Conservation (phyloP, 2,113 vertebrate species). For the Sylvietta virens region DNA sequence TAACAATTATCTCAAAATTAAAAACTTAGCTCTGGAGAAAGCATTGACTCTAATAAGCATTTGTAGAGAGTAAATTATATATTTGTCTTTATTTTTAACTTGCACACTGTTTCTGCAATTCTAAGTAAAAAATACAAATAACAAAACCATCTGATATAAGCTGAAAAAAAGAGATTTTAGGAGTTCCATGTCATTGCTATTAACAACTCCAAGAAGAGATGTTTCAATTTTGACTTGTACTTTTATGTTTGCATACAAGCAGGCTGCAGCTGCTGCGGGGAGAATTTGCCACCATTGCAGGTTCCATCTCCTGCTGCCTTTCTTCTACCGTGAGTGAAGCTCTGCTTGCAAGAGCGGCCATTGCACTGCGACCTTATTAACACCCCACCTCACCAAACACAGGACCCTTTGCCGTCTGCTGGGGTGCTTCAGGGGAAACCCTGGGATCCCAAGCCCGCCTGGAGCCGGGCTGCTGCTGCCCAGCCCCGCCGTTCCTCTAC, state of each 20-base stretch:
- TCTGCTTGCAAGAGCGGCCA: accelerated
- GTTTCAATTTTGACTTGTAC: not conserved
- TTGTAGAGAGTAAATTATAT: not conserved
- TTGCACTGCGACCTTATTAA: not conserved
- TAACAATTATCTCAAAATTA: not conserved
- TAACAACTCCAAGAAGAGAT: not conserved
- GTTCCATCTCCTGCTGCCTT: not conserved
- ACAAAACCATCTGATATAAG: not conserved
- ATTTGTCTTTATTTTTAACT: not conserved
- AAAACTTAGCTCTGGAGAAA: not conserved
- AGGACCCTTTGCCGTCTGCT: not conserved
- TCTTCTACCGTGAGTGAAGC: accelerated
- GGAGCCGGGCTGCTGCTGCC: not conserved
- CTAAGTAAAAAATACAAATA: not conserved
- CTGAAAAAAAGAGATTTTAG: not conserved
- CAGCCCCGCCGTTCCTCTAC: accelerated
- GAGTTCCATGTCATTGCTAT: not conserved
- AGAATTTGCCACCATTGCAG: not conserved
- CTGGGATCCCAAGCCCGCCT: not conserved
- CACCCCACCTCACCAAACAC: too few species aligned
- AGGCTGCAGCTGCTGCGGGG: not conserved
- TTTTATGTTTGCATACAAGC: not conserved
- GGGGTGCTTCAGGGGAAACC: not conserved
- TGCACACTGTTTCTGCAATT: not conserved
- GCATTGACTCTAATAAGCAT: not conserved